Percentiles rank a stretch among this genome's conserved stretches.
These are phyloP conservation scores for Pyralis farinalis DNA, from an alignment of 2,888 invertebrate species.

Conservation along the genomic window DNA sequence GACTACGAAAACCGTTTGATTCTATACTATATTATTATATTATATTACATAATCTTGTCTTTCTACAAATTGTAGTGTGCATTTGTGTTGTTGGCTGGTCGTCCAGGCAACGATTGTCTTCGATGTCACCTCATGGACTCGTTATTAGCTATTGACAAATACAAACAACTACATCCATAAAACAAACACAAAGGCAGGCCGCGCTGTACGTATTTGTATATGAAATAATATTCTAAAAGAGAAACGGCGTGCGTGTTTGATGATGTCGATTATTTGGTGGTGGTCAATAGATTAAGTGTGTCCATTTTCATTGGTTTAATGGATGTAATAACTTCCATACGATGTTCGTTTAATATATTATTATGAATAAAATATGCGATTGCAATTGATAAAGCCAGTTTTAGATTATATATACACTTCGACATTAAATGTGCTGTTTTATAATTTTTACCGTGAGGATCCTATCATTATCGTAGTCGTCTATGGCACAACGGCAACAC, in stretches of 20 bases:
- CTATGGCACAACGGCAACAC: no score
- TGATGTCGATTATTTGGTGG: slow-evolving; percentile 46
- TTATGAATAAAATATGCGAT: no score
- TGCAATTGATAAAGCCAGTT: no score
- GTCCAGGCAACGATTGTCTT: slow-evolving; percentile 67
- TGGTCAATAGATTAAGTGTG: slow-evolving; percentile 17
- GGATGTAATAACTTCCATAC: no score
- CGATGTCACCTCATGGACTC: slow-evolving; percentile 53
- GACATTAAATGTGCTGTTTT: no score
- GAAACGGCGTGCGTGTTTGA: slow-evolving; percentile 46
- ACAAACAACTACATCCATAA: slow-evolving; percentile 39
- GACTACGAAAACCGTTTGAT: no score
- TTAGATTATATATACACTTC: no score
- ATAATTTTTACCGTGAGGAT: no score
- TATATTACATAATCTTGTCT: slow-evolving; percentile 24
- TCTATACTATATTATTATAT: no score
- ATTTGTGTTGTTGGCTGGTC: slow-evolving; percentile 62
- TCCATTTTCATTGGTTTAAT: slow-evolving; percentile 4
- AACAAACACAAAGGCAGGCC: slow-evolving; percentile 15
- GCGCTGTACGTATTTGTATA: slow-evolving; percentile 17
- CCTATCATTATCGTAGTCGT: no score
- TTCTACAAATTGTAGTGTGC: slow-evolving; percentile 24
- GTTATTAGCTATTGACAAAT: slow-evolving; percentile 73
- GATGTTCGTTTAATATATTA: slow-evolving; percentile 4
- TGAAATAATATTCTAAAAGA: slow-evolving; percentile 45